Conservation (phyloP, 2,888 invertebrate genomes). For the Lasioglossum vierecki region DNA sequence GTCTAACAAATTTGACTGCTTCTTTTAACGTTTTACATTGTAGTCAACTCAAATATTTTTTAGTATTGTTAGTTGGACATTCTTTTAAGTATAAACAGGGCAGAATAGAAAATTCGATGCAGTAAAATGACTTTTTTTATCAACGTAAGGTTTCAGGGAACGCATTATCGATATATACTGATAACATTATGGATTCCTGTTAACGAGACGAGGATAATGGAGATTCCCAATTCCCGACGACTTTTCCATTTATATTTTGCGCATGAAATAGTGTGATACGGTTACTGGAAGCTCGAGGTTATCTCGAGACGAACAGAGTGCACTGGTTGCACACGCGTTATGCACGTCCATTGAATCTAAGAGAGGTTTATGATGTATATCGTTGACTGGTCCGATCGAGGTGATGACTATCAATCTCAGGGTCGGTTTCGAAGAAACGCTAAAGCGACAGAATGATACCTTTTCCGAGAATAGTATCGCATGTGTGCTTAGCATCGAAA, state of each 20-base stretch:
- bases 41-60: not conserved
- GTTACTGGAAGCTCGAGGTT: conserved; percentile 40
- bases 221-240: not conserved
- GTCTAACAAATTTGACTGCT: not conserved
- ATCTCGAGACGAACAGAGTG: conserved; percentile 31
- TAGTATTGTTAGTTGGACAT: not conserved
- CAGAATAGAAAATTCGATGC: not conserved
- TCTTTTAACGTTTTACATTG: not conserved
- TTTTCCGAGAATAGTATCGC: conserved; percentile 34
- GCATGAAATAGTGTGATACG: not conserved
- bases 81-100: not conserved
- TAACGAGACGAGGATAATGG: not conserved
- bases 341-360: conserved; percentile 24
- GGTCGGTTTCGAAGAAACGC: conserved; percentile 58
- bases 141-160: not conserved
- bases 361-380: conserved; percentile 30
- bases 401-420: conserved; percentile 46
- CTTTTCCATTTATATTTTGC: not conserved
- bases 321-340: conserved; percentile 22
- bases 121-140: not conserved
- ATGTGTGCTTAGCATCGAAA: not conserved
- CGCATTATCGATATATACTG: not conserved
- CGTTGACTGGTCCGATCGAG: conserved; percentile 24
- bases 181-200: not conserved
- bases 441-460: conserved; percentile 41